Conservation (phyloP, 2,888 invertebrate genomes). For the Nasonovia ribisnigri region DNA sequence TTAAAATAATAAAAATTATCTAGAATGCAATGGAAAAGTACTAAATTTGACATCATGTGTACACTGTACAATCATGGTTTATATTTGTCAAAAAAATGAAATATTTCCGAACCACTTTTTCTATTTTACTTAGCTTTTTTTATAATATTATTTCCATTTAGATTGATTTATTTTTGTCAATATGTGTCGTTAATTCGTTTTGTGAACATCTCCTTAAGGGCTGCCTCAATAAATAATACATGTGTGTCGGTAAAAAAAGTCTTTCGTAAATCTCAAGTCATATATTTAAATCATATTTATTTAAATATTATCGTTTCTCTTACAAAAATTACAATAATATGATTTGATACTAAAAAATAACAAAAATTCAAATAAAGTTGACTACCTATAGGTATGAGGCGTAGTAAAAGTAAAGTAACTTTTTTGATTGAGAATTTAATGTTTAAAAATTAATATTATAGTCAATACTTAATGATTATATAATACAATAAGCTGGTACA, state of each 20-base stretch:
- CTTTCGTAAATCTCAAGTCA: not conserved
- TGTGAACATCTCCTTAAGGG: not conserved
- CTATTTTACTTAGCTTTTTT: constrained; percentile 6
- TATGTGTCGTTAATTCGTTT: constrained; percentile 47
- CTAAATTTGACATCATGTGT: constrained; percentile 34
- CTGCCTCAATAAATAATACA: constrained; percentile 48
- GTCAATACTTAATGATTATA: not conserved
- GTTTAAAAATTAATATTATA: not conserved
- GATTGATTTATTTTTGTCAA: constrained; percentile 55
- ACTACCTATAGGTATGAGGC: not conserved
- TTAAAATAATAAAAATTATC: constrained; percentile 2
- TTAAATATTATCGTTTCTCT: not conserved
- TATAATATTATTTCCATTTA: constrained; percentile 39
- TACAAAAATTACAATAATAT: not conserved
- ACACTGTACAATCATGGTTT: constrained; percentile 29
- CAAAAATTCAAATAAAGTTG: not conserved
- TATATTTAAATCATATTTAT: constrained; percentile 4
- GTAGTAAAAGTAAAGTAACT: not conserved
- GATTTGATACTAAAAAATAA: not conserved
- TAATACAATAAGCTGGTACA: too few relatives aligned
- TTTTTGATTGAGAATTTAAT: not conserved
- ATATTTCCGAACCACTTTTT: not conserved
- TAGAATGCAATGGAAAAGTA: not conserved
- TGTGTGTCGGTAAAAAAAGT: constrained; percentile 73
- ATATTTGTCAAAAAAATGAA: constrained; percentile 57